Evolutionary conservation across 2,113 vertebrate species (phyloP).

Genomic region (Pimephales promelas): DNA sequence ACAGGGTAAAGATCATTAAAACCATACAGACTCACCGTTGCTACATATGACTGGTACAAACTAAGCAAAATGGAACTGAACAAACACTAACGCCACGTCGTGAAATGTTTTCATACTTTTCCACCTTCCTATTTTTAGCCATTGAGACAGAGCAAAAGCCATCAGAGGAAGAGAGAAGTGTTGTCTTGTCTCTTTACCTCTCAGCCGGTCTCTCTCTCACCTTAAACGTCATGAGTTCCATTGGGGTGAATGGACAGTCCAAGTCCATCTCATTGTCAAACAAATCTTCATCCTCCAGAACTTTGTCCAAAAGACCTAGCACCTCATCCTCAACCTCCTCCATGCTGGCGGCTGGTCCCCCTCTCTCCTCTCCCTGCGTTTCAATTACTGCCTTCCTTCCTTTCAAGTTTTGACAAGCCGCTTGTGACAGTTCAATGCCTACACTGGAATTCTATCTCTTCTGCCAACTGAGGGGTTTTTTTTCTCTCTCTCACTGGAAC

Average conservation of each 20-base stretch:
- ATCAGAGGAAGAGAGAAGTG: slow-evolving; percentile 14
- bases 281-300: slow-evolving; percentile 88
- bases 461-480: background rate
- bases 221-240: slow-evolving; percentile 80
- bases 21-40: background rate
- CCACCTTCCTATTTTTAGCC: slow-evolving; percentile 59
- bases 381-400: background rate
- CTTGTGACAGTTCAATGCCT: background rate
- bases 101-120: slow-evolving; percentile 52
- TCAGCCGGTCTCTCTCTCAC: slow-evolving; percentile 74
- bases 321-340: slow-evolving; percentile 86
- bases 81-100: slow-evolving; percentile 50
- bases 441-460: background rate
- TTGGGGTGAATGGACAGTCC: slow-evolving; percentile 78
- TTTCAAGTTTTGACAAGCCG: background rate
- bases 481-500: slow-evolving; percentile 15
- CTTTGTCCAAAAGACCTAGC: slow-evolving; percentile 90
- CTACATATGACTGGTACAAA: background rate
- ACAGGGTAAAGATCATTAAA: background rate
- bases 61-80: slow-evolving; percentile 3
- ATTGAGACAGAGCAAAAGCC: slow-evolving; percentile 29
- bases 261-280: slow-evolving; percentile 83
- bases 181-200: background rate
- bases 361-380: background rate
- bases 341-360: slow-evolving; percentile 59